Percentiles rank a stretch among this genome's conserved stretches.
Conservation (phyloP, 2,888 invertebrate genomes). For the Drosophila subquinaria region DNA sequence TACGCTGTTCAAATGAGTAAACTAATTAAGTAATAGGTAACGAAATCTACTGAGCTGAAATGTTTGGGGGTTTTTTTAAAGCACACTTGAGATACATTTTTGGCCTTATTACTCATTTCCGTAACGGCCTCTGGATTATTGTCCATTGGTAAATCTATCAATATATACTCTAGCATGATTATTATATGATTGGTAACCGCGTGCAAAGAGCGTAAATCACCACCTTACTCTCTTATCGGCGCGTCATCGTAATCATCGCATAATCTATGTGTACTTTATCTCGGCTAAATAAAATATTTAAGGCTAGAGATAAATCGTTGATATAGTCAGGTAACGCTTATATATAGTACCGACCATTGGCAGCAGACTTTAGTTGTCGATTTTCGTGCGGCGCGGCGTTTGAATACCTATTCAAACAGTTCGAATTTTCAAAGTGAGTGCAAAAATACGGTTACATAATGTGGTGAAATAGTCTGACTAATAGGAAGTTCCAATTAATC, state of each 20-base stretch:
- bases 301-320: conserved; percentile 63
- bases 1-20: neutral
- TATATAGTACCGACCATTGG: conserved; percentile 53
- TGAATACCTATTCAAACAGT: conserved; percentile 11
- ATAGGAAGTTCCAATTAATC: neutral
- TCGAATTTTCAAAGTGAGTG: conserved; percentile 50
- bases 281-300: conserved; percentile 68
- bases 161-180: conserved; percentile 8
- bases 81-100: neutral
- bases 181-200: conserved; percentile 46
- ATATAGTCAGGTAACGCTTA: conserved; percentile 34
- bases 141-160: conserved; percentile 30
- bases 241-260: conserved; percentile 50
- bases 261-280: conserved; percentile 71
- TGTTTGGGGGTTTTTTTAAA: neutral
- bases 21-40: neutral
- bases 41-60: neutral
- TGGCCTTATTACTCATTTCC: conserved; percentile 21
- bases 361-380: conserved; percentile 53
- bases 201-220: conserved; percentile 61
- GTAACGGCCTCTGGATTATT: conserved; percentile 17
- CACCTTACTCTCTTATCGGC: conserved; percentile 54
- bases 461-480: conserved; percentile 29
- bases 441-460: conserved; percentile 5
- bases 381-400: conserved; percentile 32